A percentile compares a stretch with the other conserved stretches of the same genome.
phyloP scores from a whole-genome alignment of 2,888 invertebrate species.

The Drosophila formosana region DNA sequence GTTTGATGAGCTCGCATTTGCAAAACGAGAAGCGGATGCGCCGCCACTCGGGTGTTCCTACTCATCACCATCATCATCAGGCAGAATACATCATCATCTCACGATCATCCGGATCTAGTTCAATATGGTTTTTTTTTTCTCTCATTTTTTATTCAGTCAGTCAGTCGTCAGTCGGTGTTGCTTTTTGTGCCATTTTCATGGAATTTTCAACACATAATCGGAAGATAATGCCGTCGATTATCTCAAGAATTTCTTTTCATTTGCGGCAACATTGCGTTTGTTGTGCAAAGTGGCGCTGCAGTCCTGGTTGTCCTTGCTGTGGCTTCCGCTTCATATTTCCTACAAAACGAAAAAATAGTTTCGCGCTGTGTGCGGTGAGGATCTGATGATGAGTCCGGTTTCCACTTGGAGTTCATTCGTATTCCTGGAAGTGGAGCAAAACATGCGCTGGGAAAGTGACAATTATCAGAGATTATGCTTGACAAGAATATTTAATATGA shows the following conservation, averaged over 20 bases:
- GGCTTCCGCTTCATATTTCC: conserved; percentile 74
- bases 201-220: conserved; percentile 76
- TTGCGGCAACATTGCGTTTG: conserved; percentile 27
- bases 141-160: conserved; percentile 28
- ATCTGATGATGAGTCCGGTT: conserved; percentile 42
- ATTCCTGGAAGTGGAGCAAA: conserved; percentile 42
- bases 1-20: conserved; percentile 66
- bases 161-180: conserved; percentile 50
- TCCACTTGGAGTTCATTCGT: conserved; percentile 34
- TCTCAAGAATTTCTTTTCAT: conserved; percentile 70
- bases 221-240: conserved; percentile 73
- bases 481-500: conserved; percentile 64
- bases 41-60: conserved; percentile 72
- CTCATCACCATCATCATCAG: conserved; percentile 4
- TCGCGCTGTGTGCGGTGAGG: conserved; percentile 58
- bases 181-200: conserved; percentile 70
- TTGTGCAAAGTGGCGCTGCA: conserved; percentile 67
- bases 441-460: conserved; percentile 17
- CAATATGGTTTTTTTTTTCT: conserved; percentile 50
- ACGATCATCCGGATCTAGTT: conserved; percentile 78
- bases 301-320: conserved; percentile 49
- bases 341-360: not conserved
- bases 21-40: conserved; percentile 72
- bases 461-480: conserved; percentile 40
- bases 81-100: conserved; percentile 64